Evolutionary conservation across 2,888 invertebrate genomes (phyloP).

Genomic region (Cheilosia vulpina): DNA sequence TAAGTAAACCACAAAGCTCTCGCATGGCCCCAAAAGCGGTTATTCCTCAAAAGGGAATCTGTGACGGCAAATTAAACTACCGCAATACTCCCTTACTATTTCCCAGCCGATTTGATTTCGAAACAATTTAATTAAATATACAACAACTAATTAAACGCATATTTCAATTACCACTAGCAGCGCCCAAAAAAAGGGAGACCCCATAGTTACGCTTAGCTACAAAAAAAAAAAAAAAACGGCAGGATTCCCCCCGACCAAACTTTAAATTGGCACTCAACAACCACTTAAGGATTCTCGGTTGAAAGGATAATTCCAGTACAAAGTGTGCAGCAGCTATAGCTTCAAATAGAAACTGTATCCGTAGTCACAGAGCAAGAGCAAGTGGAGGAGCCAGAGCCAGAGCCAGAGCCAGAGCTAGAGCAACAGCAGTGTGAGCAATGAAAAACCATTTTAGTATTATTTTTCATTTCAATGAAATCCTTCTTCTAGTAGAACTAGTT

Average conservation of each 20-base stretch:
- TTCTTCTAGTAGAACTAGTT: slow-evolving; percentile 9
- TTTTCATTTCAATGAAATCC: slow-evolving; percentile 69
- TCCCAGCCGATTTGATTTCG: slow-evolving; percentile 42
- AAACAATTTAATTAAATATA: slow-evolving; percentile 66
- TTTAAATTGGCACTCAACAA: slow-evolving; percentile 69
- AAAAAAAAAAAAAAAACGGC: not conserved
- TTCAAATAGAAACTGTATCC: not conserved
- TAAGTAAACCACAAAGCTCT: not conserved
- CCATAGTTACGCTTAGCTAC: slow-evolving; percentile 40
- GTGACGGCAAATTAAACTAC: not conserved
- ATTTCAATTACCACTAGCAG: slow-evolving; percentile 42
- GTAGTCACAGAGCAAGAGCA: not conserved
- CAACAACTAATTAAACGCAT: slow-evolving; percentile 65
- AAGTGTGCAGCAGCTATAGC: slow-evolving; percentile 49
- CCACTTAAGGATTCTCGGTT: slow-evolving; percentile 71
- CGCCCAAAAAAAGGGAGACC: slow-evolving; percentile 21
- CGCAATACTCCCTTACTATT: slow-evolving; percentile 15
- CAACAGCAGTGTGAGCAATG: slow-evolving; percentile 13
- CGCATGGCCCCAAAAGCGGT: not conserved
- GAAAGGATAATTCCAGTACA: slow-evolving; percentile 64
- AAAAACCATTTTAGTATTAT: slow-evolving; percentile 40
- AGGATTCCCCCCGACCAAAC: slow-evolving; percentile 19
- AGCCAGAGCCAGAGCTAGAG: not conserved
- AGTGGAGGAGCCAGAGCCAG: not conserved
- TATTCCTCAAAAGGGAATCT: not conserved